Conservation (phyloP, 2,797 vertebrate genomes). For the Rhynchonycteris naso region DNA sequence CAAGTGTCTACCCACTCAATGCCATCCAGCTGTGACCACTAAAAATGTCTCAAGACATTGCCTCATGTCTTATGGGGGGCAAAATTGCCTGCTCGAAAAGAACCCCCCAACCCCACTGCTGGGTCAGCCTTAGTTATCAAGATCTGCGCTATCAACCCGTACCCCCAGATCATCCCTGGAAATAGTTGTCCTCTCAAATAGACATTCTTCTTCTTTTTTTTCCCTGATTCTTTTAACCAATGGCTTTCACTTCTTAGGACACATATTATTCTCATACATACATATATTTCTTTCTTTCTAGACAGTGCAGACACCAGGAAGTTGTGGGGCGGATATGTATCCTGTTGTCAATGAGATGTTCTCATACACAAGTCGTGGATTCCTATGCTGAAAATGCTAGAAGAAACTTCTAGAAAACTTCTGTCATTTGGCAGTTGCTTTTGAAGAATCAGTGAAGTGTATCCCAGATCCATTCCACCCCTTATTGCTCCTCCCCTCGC, state of each 20-base stretch:
- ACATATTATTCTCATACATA: fast-evolving
- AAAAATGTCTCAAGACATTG: not conserved
- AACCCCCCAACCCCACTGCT: fast-evolving
- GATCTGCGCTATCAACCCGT: not conserved
- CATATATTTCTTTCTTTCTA: not conserved
- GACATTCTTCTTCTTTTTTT: not conserved
- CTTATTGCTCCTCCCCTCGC: not conserved
- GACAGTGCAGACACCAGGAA: slow-evolving; percentile 9
- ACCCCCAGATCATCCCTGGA: not conserved
- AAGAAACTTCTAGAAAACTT: not conserved
- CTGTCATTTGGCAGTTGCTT: not conserved
- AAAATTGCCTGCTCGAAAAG: not conserved
- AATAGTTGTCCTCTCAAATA: not conserved
- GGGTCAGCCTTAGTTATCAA: not conserved
- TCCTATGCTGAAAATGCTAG: not conserved
- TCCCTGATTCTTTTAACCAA: not conserved
- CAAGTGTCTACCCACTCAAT: not conserved
- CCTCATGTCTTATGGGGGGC: not conserved
- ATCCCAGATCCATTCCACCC: not conserved
- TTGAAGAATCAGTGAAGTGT: not conserved
- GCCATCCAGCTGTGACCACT: not conserved
- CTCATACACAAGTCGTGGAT: not conserved
- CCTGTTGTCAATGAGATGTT: not conserved
- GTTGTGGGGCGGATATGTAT: not conserved
- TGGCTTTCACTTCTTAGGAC: not conserved